phyloP scores from a whole-genome alignment of 2,888 invertebrate genomes.

The Diabrotica balteata region DNA sequence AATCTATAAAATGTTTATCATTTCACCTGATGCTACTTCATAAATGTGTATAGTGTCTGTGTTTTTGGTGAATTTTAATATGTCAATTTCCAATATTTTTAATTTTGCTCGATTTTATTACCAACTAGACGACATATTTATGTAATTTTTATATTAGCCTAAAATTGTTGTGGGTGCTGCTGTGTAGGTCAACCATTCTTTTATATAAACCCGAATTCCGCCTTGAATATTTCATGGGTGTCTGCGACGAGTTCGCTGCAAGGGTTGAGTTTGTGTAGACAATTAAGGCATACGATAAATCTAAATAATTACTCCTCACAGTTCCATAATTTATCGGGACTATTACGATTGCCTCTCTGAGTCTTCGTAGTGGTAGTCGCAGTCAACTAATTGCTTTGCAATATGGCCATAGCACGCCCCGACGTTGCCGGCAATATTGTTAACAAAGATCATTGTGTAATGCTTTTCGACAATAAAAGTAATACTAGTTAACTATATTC shows the following conservation, averaged over 20 bases:
- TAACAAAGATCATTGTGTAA: neutral
- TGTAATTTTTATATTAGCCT: too few species aligned
- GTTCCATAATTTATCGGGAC: conserved; percentile 54
- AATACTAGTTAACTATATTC: too few species aligned
- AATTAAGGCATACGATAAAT: conserved; percentile 55
- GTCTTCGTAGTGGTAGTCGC: conserved; percentile 32
- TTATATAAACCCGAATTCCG: conserved; percentile 39
- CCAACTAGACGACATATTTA: too few species aligned
- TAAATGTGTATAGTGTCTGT: too few species aligned
- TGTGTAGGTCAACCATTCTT: too few species aligned
- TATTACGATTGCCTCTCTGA: conserved; percentile 42
- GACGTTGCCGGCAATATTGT: conserved; percentile 16
- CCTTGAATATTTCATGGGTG: conserved; percentile 52
- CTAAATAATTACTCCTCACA: conserved; percentile 53
- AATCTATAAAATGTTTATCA: too few species aligned
- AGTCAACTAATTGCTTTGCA: conserved; percentile 47
- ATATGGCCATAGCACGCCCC: conserved; percentile 35
- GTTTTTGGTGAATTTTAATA: too few species aligned
- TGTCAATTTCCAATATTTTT: too few species aligned
- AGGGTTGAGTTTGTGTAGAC: conserved; percentile 52
- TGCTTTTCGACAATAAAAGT: neutral
- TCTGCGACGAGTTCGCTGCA: conserved; percentile 38
- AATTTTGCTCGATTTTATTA: too few species aligned
- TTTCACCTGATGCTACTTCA: too few species aligned
- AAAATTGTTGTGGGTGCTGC: too few species aligned